Base-by-base conservation (phyloP, 1,140 invertebrate species). In the Drosophila takahashii region DNA sequence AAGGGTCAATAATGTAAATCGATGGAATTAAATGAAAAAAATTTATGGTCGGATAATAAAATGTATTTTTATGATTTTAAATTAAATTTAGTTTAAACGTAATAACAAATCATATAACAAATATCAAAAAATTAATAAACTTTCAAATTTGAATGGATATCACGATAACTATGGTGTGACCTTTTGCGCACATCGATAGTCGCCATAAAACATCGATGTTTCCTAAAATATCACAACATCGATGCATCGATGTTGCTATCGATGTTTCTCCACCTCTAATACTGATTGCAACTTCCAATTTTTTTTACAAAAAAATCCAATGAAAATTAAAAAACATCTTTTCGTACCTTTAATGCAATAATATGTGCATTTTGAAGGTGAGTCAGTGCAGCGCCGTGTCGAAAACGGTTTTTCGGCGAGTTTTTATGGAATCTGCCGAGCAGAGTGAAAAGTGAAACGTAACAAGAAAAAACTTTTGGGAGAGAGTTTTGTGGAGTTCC, bases 311-410 rank as follows among this genome's bases (percentile, higher is more conserved):
- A 72, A 83, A 50, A 72, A 67, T 78, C 77, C 74, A 84, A 84
- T 84, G 72, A 84, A 85, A 85, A 84, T 80, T 84, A 84, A 79
- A 60, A 85, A 73, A 85, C 70, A 81, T 85, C 34, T 70, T 70
- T 70, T 81, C 67, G 66, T 86, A 85, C 81, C 81, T 86, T 85
- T 86, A 85, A 85, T 80, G 83, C 81, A 86, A 85, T 86, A 87
- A 87, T 87, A 87, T 87, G 83, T 87, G 84, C 76, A 87, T 89
- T 87, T 87, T 87, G 84, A 87, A 87, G 83, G 83, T 87, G 84
- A 87, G 83, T 79, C 70, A 10, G 70, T 48, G 36, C 26, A 39
- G 6, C 18, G 34, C 39, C 60, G 36, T 56, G 48, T 32, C 15
- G n/a, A 39, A 48, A 57, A 4, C 13, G 8, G 27, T 26, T 32